These are phyloP conservation scores for Centrocercus urophasianus DNA, from an alignment of 2,113 vertebrate species.

Conservation along the genomic window DNA sequence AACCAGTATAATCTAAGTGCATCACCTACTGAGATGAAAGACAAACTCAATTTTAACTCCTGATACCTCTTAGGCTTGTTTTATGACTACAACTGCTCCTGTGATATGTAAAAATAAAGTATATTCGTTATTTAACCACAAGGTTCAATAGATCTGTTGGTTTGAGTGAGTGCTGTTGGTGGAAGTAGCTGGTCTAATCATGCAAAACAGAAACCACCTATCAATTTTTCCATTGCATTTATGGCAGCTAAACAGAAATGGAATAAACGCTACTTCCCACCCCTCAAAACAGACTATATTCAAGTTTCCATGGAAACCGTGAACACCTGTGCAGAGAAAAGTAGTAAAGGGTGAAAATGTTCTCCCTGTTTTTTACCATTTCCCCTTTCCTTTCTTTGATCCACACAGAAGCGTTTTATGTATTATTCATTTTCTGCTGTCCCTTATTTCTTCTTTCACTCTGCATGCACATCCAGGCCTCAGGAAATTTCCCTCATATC, in stretches of 20 bases:
- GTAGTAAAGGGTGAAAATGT: not conserved
- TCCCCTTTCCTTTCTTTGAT: constrained; percentile 38
- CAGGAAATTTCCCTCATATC: not conserved
- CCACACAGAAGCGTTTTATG: constrained; percentile 14
- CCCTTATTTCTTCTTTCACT: not conserved
- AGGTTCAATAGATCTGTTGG: not conserved
- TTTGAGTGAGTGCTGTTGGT: not conserved
- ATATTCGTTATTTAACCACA: not conserved
- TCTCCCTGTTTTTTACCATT: not conserved
- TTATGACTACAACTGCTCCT: not conserved
- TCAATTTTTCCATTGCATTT: not conserved
- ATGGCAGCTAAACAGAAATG: not conserved
- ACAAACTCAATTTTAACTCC: not conserved
- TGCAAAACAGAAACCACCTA: not conserved
- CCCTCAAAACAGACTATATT: not conserved
- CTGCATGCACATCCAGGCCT: not conserved
- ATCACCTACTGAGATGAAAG: not conserved
- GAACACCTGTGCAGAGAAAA: not conserved
- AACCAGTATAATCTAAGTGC: not conserved
- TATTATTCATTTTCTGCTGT: constrained; percentile 43
- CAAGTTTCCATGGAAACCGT: constrained; percentile 54
- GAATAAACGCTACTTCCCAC: not conserved
- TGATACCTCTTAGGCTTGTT: not conserved
- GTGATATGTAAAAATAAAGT: not conserved
- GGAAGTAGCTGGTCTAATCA: not conserved